Evolutionary conservation across 2,888 invertebrate genomes (phyloP).

Genomic region (Ectemnius lituratus): DNA sequence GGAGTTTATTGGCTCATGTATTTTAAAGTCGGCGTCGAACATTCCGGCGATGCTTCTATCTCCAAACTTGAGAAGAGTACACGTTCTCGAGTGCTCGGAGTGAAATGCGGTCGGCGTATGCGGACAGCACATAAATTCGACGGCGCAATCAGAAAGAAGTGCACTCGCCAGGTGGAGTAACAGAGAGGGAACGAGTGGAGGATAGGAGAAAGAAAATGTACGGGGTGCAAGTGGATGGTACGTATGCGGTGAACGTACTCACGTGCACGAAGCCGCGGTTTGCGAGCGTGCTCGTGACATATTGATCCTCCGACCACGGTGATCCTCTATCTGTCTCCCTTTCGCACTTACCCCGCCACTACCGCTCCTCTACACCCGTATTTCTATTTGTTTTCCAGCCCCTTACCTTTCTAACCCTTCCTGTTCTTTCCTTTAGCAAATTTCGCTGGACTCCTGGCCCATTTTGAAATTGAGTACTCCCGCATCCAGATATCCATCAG

Average conservation of each 20-base stretch:
- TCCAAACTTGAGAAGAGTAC: too few relatives aligned
- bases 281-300: slow-evolving; percentile 50
- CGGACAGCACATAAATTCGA: slow-evolving; percentile 6
- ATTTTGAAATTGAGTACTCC: slow-evolving; percentile 1
- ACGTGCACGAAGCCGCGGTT: slow-evolving; percentile 17
- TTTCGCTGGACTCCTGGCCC: neutral
- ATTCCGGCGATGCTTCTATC: too few relatives aligned
- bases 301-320: slow-evolving; percentile 59
- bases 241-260: slow-evolving; percentile 20
- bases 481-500: neutral
- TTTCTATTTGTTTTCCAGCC: slow-evolving; percentile 41
- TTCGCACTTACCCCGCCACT: slow-evolving; percentile 18
- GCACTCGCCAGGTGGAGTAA: neutral
- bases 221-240: neutral
- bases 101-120: neutral
- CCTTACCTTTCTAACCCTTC: slow-evolving; percentile 22
- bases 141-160: slow-evolving; percentile 12
- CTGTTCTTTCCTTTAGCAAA: neutral
- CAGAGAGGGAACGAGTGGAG: too few relatives aligned
- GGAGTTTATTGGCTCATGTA: too few relatives aligned
- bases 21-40: too few relatives aligned
- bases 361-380: slow-evolving; percentile 28
- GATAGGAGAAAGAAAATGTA: slow-evolving; percentile 8
- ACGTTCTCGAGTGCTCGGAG: too few relatives aligned
- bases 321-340: slow-evolving; percentile 54